phyloP scores from a whole-genome alignment of 2,113 vertebrate genomes.

The Rhinopomastus cyanomelas region DNA sequence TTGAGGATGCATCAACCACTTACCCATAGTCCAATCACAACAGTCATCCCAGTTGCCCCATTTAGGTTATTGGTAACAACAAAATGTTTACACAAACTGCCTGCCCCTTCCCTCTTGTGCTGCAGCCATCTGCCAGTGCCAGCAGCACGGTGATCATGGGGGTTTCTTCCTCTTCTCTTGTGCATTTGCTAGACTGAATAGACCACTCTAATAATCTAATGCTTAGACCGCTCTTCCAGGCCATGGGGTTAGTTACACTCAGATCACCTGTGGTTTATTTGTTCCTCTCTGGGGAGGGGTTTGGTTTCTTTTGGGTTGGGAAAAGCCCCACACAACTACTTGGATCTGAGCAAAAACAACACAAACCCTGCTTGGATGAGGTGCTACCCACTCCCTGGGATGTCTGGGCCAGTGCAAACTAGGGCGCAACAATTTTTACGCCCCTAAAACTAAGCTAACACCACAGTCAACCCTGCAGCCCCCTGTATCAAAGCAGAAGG shows the following conservation, averaged over 20 bases:
- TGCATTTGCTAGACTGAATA: background rate
- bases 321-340: background rate
- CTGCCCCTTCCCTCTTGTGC: background rate
- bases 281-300: background rate
- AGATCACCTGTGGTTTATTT: background rate
- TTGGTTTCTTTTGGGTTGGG: background rate
- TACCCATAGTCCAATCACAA: background rate
- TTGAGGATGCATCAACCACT: background rate
- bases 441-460: background rate
- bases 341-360: background rate
- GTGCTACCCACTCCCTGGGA: no score
- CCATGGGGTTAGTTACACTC: fast-evolving
- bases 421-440: background rate
- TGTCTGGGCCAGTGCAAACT: no score
- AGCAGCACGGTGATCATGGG: background rate
- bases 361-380: background rate
- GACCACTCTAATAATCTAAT: no score
- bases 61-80: background rate
- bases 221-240: background rate
- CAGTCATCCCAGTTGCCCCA: background rate
- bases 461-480: background rate
- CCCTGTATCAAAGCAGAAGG: fast-evolving
- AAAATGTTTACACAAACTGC: background rate
- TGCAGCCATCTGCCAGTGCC: fast-evolving
- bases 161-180: background rate